Evolutionary conservation across 2,797 vertebrate species (phyloP).

Genomic region (Neosilurus hyrtlii): DNA sequence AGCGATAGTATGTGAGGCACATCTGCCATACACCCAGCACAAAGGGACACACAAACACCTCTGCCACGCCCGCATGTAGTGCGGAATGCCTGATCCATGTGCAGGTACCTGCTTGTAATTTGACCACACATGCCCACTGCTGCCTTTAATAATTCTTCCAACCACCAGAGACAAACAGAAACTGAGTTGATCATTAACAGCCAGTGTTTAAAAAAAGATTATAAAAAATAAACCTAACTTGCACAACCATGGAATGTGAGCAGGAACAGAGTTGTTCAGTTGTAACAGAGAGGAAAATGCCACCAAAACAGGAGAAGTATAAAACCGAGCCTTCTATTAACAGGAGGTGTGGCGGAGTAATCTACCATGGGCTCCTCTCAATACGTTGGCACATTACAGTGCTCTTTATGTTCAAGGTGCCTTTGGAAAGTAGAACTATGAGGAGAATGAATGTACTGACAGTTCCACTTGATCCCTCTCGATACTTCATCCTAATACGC

Average conservation of each 20-base stretch:
- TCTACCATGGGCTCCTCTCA: neutral
- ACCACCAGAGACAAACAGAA: slow-evolving; percentile 33
- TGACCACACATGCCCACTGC: slow-evolving; percentile 15
- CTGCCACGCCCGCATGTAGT: slow-evolving; percentile 37
- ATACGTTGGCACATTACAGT: neutral
- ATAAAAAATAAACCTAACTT: slow-evolving; percentile 11
- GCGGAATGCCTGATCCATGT: slow-evolving; percentile 18
- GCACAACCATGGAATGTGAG: slow-evolving; percentile 23
- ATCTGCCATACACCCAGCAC: neutral
- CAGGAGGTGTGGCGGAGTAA: slow-evolving; percentile 23
- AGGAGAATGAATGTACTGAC: neutral
- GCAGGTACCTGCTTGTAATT: slow-evolving; percentile 43
- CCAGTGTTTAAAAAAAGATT: slow-evolving; percentile 25
- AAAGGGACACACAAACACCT: slow-evolving; percentile 20
- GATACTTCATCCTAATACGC: neutral
- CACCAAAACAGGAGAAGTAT: neutral
- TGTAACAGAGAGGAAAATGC: slow-evolving; percentile 24
- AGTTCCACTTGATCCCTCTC: neutral
- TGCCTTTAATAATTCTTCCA: slow-evolving; percentile 10
- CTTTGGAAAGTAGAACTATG: neutral
- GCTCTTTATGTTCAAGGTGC: neutral
- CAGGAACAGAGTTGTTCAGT: slow-evolving; percentile 24
- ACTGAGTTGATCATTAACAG: slow-evolving; percentile 48
- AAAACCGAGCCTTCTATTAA: slow-evolving; percentile 1
- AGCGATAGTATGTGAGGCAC: slow-evolving; percentile 26